Base-by-base conservation (phyloP, 1,140 invertebrate genomes). In the Sitophilus oryzae region DNA sequence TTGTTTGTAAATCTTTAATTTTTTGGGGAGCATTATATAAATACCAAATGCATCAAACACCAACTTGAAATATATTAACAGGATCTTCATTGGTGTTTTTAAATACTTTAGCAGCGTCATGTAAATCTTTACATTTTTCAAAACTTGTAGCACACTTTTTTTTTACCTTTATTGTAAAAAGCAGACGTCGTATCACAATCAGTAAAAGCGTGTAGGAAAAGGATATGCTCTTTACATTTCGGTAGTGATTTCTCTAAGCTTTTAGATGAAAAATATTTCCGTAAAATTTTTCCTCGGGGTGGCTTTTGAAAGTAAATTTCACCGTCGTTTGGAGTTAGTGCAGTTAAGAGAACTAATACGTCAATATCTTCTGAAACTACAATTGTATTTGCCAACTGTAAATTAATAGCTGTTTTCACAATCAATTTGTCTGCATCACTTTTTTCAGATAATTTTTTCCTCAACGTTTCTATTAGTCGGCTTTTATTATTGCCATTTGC, bases 171-270 rank as follows among this genome's bases (percentile, higher is more conserved):
- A 18, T 64, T 46, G 50, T 51, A 62, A 60, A 61, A 65, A 8
- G 59, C 52, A 10, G 54, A 61, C 19, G 59, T 61, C 11, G 53
- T 59, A 40, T 61, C 63, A 56, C 61, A 65, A 38, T 47, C 63
- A 21, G 60, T 64, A 14, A 61, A 64, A 9, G 62, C 46, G 52
- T 62, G 54, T 64, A 62, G 56, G 41, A 45, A 62, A 60, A 61
- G 45, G 59, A 59, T 58, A 51, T 59, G 53, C 51, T 64, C 52
- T 62, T 56, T 60, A n/a, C 57, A 64, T 16, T 57, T 56, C 51
- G 58, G 56, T 60, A 57, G 51, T 11, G 35, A 4, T 37, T 37
- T 37, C 3, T 37, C 35, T n/a, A n/a, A n/a, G n/a, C n/a, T n/a
- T n/a, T n/a, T n/a, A n/a, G n/a, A n/a, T n/a, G n/a, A n/a, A n/a